Base-by-base conservation (phyloP, 1,140 invertebrate species). In the Cherax destructor region DNA sequence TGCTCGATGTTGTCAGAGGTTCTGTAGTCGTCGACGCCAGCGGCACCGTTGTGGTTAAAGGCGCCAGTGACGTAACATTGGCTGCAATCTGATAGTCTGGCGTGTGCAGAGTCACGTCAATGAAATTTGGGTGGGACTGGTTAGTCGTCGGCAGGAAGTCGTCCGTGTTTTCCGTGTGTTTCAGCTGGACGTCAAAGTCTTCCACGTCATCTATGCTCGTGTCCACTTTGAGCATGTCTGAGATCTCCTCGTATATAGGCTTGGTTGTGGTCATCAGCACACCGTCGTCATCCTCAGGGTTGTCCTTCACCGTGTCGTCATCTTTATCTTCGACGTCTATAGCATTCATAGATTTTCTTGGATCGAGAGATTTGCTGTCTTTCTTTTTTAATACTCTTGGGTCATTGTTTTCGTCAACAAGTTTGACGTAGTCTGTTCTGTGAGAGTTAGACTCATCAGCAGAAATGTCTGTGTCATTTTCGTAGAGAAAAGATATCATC, bases 231-330 rank as follows among this genome's bases (percentile, higher is more conserved):
- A 89, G 79, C 61, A 65, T 79, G 61, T 52, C 87, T 10, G 87
- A 89, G 78, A 89, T 89, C 76, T 89, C 87, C 79, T 89, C 87
- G 65, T 89, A 89, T 10, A 89, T 89, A 13, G 87, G 87, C 47
- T 81, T 89, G 9, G 79, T 52, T 21, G 87, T 89, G 65, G 87
- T 83, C n/a, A 41, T 9, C 16, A 86, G 4, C 4, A n/a, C 21
- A 24, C 13, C 72, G 4, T 77, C 84, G n/a, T n/a, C 21, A 4
- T 3, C 30, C 7, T 13, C 49, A 18, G 6, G 0, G n/a, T 52
- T 30, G 18, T 76, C 74, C 18, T 89, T 69, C 9, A 59, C n/a
- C 3, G 21, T 5, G 24, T 6, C 5, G 69, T 30, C 69, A 65
- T 65, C 61, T 85, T 85, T 85, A 18, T 69, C 87, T 1, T 65